Conservation (phyloP, 2,113 vertebrate species). For the Pluvialis apricaria region DNA sequence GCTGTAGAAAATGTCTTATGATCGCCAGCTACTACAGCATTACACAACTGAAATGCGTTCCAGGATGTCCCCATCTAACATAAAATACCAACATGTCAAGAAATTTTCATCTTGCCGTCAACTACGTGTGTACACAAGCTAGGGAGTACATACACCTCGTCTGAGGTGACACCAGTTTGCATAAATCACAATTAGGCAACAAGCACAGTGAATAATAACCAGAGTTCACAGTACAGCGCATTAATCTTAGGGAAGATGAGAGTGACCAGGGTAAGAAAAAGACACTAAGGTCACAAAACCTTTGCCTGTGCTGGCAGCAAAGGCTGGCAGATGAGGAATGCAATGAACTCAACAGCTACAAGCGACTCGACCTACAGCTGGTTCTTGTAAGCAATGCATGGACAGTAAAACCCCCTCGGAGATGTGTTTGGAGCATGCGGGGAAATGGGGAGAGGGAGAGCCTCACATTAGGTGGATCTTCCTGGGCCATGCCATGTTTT, state of each 20-base stretch:
- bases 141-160: neutral
- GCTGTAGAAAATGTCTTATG: neutral
- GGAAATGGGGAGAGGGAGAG: neutral
- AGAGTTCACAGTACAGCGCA: neutral
- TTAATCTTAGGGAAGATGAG: neutral
- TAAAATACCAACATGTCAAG: neutral
- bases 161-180: neutral
- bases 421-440: fast-evolving
- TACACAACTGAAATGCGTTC: neutral
- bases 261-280: neutral
- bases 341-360: neutral
- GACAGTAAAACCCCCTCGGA: neutral
- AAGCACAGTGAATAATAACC: neutral
- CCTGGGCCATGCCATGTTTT: neutral
- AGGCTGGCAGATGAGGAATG: neutral
- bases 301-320: neutral
- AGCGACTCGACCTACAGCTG: neutral
- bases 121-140: neutral
- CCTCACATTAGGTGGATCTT: neutral
- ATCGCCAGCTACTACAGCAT: neutral
- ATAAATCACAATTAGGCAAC: constrained; percentile 7
- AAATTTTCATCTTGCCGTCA: neutral
- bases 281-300: neutral
- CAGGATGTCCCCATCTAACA: neutral
- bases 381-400: neutral